phyloP scores from a whole-genome alignment of 2,113 vertebrate genomes.

The Ameiurus melas region DNA sequence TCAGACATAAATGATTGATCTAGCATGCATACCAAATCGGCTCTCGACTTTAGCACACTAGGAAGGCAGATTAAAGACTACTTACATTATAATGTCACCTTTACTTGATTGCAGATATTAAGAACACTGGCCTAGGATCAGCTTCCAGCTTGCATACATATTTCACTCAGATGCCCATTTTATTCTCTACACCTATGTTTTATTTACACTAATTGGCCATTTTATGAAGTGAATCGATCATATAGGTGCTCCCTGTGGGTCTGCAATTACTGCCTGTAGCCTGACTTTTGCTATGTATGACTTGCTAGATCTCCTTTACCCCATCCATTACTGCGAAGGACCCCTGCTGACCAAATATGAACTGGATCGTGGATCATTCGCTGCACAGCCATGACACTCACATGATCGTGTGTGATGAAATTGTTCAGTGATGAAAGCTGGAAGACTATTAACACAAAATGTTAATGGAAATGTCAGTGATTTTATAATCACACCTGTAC shows the following conservation, averaged over 20 bases:
- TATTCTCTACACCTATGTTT: background rate
- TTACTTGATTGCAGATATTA: background rate
- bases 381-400: background rate
- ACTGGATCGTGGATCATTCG: background rate
- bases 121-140: background rate
- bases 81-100: background rate
- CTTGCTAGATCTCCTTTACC: background rate
- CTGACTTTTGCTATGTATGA: background rate
- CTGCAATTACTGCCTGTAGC: background rate
- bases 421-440: background rate
- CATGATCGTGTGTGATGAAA: background rate
- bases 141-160: background rate
- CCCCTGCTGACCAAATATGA: background rate
- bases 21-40: background rate
- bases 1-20: background rate
- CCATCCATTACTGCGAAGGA: background rate
- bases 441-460: background rate
- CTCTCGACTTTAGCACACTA: background rate
- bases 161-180: background rate
- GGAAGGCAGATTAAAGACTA: background rate
- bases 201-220: background rate
- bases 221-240: background rate
- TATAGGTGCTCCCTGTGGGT: background rate
- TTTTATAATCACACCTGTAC: background rate
- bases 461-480: background rate